phyloP scores from a whole-genome alignment of 2,888 invertebrate species.

The Athalia rosae region DNA sequence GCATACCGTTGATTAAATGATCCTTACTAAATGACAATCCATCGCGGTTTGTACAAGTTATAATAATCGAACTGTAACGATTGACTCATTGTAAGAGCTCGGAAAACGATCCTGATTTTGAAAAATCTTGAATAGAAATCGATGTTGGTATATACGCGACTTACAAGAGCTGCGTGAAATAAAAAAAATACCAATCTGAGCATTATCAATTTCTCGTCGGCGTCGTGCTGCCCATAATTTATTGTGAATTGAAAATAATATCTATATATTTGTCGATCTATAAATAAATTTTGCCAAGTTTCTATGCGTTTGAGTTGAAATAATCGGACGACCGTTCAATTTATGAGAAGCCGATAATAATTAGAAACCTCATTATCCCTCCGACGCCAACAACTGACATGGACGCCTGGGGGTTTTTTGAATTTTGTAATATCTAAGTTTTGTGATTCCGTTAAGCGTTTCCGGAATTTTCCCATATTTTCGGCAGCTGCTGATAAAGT shows the following conservation, averaged over 20 bases:
- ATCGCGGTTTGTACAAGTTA: neutral
- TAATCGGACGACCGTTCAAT: neutral
- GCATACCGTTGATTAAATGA: no score
- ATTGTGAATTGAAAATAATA: neutral
- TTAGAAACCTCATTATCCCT: constrained; percentile 1
- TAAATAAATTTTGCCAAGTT: neutral
- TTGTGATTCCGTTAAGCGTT: no score
- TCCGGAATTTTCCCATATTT: no score
- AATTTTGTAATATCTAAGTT: constrained; percentile 1
- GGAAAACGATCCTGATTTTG: constrained; percentile 10
- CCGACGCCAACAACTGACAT: neutral
- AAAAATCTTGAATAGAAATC: constrained; percentile 39
- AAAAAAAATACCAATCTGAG: neutral
- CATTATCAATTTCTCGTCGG: constrained; percentile 9
- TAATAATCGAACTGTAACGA: constrained; percentile 4
- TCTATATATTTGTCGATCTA: neutral
- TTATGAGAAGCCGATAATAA: neutral
- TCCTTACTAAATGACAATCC: no score
- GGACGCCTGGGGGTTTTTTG: constrained; percentile 15
- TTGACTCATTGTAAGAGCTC: neutral
- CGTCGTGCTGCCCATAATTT: neutral
- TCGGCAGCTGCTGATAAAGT: no score
- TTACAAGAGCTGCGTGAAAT: neutral
- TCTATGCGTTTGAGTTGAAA: neutral
- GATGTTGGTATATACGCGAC: neutral